These are phyloP conservation scores for Xiphophorus couchianus DNA, from an alignment of 2,113 vertebrate genomes.

Conservation along the genomic window DNA sequence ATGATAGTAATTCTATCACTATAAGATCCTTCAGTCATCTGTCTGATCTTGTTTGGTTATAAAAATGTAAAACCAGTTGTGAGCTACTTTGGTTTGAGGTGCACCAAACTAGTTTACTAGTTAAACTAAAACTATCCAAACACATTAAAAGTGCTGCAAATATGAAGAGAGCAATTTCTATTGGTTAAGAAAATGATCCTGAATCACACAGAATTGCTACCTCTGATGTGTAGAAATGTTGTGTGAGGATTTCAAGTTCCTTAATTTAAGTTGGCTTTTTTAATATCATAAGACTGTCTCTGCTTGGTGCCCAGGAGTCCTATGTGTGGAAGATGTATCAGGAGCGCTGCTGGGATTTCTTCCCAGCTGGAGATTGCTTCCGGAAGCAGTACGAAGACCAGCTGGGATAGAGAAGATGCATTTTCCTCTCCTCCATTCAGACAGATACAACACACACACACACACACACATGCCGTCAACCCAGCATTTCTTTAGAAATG, in stretches of 20 bases:
- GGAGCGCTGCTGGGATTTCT: slow-evolving; percentile 98
- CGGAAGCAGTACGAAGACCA: slow-evolving; percentile 98
- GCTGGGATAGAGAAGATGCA: slow-evolving; percentile 82
- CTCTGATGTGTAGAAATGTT: not conserved
- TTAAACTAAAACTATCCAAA: too few species aligned
- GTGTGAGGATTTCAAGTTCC: too few species aligned
- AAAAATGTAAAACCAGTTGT: too few species aligned
- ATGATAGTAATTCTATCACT: too few species aligned
- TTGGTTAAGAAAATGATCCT: too few species aligned
- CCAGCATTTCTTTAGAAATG: slow-evolving; percentile 24
- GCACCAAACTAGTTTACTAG: too few species aligned
- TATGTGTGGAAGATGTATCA: slow-evolving; percentile 99
- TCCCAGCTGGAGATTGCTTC: slow-evolving; percentile 98
- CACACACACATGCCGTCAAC: slow-evolving; percentile 1
- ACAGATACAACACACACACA: slow-evolving; percentile 21
- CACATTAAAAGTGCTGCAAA: too few species aligned
- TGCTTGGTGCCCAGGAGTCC: slow-evolving; percentile 85
- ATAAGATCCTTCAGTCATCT: too few species aligned
- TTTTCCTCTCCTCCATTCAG: slow-evolving; percentile 26
- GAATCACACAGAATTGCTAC: not conserved
- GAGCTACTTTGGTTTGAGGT: too few species aligned
- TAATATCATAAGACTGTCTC: not conserved
- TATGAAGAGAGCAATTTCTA: too few species aligned
- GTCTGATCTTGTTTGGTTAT: too few species aligned
- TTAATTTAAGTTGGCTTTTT: not conserved